These are phyloP conservation scores for Polymixis lichenea DNA, from an alignment of 2,888 invertebrate genomes.

Conservation along the genomic window DNA sequence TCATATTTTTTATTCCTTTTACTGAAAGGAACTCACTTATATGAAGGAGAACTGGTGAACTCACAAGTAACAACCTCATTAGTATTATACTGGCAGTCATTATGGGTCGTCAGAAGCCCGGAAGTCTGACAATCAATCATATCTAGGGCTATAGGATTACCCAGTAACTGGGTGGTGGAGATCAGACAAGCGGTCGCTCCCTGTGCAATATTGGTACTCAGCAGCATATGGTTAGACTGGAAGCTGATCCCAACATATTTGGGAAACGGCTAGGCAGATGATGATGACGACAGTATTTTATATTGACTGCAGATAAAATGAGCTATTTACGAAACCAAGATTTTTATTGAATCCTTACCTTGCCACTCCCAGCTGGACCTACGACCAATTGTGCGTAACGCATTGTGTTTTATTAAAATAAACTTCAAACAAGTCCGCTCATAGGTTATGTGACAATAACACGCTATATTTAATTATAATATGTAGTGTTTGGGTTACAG, in stretches of 20 bases:
- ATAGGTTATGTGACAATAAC: constrained; percentile 52
- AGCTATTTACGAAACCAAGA: background rate
- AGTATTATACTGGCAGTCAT: too few species aligned
- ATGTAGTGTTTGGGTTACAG: background rate
- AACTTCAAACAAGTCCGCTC: constrained; percentile 19
- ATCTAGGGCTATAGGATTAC: too few species aligned
- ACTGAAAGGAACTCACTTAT: background rate
- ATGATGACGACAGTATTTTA: background rate
- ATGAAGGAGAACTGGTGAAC: background rate
- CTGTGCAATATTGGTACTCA: too few species aligned
- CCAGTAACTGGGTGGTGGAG: too few species aligned
- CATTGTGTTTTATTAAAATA: constrained; percentile 89
- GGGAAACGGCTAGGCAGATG: too few species aligned
- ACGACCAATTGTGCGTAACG: constrained; percentile 98
- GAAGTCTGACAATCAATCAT: too few species aligned
- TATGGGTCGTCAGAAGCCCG: too few species aligned
- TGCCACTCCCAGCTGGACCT: constrained; percentile 99
- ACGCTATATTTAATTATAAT: constrained; percentile 6
- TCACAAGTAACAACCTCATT: background rate
- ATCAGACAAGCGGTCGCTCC: too few species aligned
- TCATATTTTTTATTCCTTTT: background rate
- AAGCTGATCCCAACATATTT: too few species aligned
- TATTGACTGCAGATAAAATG: background rate
- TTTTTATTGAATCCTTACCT: constrained; percentile 91
- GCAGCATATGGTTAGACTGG: too few species aligned